Conservation (phyloP, 2,888 invertebrate species). For the Deroplatys truncata region DNA sequence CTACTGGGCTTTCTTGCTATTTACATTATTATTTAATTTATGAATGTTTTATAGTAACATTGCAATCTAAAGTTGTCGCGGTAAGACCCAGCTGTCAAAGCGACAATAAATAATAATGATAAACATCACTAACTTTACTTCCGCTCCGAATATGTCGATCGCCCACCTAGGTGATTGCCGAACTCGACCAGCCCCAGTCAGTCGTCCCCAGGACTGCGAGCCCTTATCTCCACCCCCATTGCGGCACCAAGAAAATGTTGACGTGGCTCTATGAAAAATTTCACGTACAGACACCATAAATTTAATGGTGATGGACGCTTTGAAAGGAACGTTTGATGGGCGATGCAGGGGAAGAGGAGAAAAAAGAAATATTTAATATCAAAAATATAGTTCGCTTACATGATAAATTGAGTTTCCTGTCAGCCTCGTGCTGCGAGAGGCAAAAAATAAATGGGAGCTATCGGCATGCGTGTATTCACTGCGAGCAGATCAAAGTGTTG, state of each 20-base stretch:
- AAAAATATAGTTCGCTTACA: not conserved
- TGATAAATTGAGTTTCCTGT: not conserved
- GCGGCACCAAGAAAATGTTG: not conserved
- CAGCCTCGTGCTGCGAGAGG: not conserved
- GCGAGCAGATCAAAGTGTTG: not conserved
- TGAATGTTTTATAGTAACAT: too few relatives aligned
- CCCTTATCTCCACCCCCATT: not conserved
- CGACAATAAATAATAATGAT: too few relatives aligned
- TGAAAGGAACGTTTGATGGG: not conserved
- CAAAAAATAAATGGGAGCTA: not conserved
- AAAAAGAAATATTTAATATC: not conserved
- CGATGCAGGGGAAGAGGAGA: not conserved
- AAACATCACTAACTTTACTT: too few relatives aligned
- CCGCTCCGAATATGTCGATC: too few relatives aligned
- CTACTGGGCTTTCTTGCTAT: too few relatives aligned
- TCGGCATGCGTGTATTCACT: not conserved
- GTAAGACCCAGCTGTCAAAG: too few relatives aligned
- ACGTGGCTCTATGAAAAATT: not conserved
- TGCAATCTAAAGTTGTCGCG: too few relatives aligned
- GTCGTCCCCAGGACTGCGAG: not conserved
- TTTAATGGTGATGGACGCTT: not conserved
- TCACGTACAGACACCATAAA: not conserved
- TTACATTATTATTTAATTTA: too few relatives aligned
- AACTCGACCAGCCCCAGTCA: too few relatives aligned
- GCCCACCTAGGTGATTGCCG: too few relatives aligned